Evolutionary conservation across 2,797 vertebrate genomes (phyloP).

Genomic region (Gobio occitaniae): DNA sequence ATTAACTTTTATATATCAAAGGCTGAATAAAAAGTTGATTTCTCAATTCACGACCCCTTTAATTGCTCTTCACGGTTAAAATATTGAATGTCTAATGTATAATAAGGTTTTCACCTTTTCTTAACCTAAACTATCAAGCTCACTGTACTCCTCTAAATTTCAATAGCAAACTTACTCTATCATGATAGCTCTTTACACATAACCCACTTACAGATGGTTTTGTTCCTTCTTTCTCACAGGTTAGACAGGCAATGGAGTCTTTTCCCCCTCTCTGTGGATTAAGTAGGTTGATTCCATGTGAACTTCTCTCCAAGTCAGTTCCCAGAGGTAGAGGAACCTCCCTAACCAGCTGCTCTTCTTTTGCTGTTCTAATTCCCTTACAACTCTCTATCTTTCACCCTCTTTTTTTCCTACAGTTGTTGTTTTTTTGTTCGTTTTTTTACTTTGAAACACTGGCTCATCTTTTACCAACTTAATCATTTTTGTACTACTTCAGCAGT

Average conservation of each 20-base stretch:
- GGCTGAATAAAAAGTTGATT: too few relatives aligned
- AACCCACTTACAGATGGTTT: slow-evolving; percentile 14
- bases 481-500: slow-evolving; percentile 4
- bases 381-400: slow-evolving; percentile 23
- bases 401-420: slow-evolving; percentile 10
- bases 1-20: too few relatives aligned
- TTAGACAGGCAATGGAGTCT: slow-evolving; percentile 25
- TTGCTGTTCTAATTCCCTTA: slow-evolving; percentile 50
- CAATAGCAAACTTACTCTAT: not conserved
- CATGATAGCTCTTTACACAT: slow-evolving; percentile 22
- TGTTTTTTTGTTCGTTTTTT: not conserved
- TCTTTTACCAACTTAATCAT: slow-evolving; percentile 11
- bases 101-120: not conserved
- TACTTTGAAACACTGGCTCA: slow-evolving; percentile 24
- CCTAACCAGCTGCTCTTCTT: slow-evolving; percentile 57
- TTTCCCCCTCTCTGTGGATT: slow-evolving; percentile 29
- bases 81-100: not conserved
- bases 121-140: not conserved
- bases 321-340: slow-evolving; percentile 51
- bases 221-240: slow-evolving; percentile 8
- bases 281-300: slow-evolving; percentile 56
- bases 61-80: not conserved
- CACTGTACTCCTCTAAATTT: not conserved
- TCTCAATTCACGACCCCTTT: too few relatives aligned
- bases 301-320: slow-evolving; percentile 55